These are phyloP conservation scores for Potamarius usumacintae DNA, from an alignment of 2,113 vertebrate genomes.

Conservation along the genomic window DNA sequence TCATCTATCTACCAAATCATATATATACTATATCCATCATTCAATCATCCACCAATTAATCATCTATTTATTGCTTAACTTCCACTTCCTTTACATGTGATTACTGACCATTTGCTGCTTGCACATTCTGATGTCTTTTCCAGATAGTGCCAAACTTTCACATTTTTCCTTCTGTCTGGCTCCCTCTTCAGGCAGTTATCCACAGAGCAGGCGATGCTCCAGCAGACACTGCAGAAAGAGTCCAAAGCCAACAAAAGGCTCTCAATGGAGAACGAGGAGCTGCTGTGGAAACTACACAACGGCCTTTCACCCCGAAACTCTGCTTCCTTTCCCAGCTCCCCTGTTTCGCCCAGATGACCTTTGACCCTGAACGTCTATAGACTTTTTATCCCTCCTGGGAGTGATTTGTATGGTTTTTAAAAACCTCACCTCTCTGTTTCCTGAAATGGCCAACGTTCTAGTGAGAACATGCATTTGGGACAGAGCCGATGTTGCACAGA, in stretches of 20 bases:
- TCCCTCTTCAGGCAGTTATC: slow-evolving; percentile 85
- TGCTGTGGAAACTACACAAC: slow-evolving; percentile 95
- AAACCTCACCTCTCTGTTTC: slow-evolving; percentile 49
- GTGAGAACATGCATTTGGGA: not conserved
- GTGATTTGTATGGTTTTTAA: slow-evolving; percentile 53
- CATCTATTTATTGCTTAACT: not conserved
- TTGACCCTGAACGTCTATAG: slow-evolving; percentile 22
- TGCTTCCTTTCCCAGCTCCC: slow-evolving; percentile 77
- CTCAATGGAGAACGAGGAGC: slow-evolving; percentile 98
- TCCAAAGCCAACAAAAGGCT: slow-evolving; percentile 95
- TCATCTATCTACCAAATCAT: not conserved
- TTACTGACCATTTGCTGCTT: not conserved
- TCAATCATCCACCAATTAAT: not conserved
- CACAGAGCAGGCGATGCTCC: slow-evolving; percentile 85
- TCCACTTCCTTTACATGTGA: not conserved
- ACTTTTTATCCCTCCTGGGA: slow-evolving; percentile 14
- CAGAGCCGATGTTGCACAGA: slow-evolving; percentile 77
- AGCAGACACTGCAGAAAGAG: slow-evolving; percentile 93
- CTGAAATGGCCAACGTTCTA: not conserved
- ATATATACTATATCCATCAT: not conserved
- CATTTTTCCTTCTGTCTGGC: not conserved
- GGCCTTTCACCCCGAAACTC: slow-evolving; percentile 83
- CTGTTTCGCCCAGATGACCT: slow-evolving; percentile 83
- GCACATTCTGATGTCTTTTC: not conserved
- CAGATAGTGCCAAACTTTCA: not conserved